phyloP scores from a whole-genome alignment of 2,797 vertebrate species.

The Lemur catta region DNA sequence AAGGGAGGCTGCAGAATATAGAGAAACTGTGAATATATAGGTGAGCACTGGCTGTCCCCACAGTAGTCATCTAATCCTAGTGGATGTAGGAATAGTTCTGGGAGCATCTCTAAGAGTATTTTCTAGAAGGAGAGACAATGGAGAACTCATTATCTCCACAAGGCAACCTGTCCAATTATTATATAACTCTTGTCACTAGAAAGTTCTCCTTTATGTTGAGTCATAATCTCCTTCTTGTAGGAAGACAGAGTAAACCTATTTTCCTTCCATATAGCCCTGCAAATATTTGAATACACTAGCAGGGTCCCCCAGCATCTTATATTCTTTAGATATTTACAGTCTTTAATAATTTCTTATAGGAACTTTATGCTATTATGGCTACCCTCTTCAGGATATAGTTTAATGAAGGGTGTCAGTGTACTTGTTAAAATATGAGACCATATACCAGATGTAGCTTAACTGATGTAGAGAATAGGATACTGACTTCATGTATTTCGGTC shows the following conservation, averaged over 20 bases:
- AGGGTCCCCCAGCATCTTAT: not conserved
- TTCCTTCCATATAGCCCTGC: not conserved
- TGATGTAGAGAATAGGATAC: not conserved
- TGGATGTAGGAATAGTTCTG: not conserved
- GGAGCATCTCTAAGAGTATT: not conserved
- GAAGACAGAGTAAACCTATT: not conserved
- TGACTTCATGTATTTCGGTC: slow-evolving; percentile 21
- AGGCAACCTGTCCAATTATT: not conserved
- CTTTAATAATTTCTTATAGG: not conserved
- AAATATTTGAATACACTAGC: slow-evolving; percentile 15
- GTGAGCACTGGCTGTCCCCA: not conserved
- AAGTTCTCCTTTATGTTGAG: slow-evolving; percentile 21
- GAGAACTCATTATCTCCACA: not conserved
- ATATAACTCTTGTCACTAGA: not conserved
- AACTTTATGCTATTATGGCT: not conserved
- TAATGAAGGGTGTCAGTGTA: not conserved
- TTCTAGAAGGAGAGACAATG: not conserved
- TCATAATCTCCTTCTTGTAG: not conserved
- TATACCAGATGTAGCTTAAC: not conserved
- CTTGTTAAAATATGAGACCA: slow-evolving; percentile 23
- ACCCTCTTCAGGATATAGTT: not conserved
- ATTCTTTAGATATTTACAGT: not conserved
- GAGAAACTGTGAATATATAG: not conserved
- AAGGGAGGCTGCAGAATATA: not conserved
- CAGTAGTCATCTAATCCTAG: not conserved